A percentile compares a stretch with the other conserved stretches of the same genome.
These are phyloP conservation scores for Phanerotoma sp. DNA, from an alignment of 2,888 invertebrate genomes.

Conservation along the genomic window DNA sequence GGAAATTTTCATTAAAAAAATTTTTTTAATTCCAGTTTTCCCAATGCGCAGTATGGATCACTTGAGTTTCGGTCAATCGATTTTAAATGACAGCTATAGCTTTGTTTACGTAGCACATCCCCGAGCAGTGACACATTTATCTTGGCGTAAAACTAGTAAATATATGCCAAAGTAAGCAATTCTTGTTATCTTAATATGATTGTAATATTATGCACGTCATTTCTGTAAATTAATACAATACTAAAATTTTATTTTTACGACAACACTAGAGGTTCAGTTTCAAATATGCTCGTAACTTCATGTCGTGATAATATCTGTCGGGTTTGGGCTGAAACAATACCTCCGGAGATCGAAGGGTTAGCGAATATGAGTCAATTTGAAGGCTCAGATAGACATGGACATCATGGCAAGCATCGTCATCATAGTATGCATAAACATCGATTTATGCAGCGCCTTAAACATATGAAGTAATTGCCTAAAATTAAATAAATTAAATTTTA, in stretches of 20 bases:
- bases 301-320: conserved; percentile 98
- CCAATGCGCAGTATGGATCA: conserved; percentile 73
- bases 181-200: conserved; percentile 14
- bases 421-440: conserved; percentile 89
- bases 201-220: background rate
- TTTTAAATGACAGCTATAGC: conserved; percentile 76
- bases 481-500: background rate
- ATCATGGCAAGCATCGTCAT: conserved; percentile 77
- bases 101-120: conserved; percentile 97
- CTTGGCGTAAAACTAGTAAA: conserved; percentile 99
- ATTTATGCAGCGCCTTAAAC: conserved; percentile 94
- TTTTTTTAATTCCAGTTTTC: conserved; percentile 64
- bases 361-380: conserved; percentile 67
- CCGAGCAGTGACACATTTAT: conserved; percentile 92
- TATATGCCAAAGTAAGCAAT: conserved; percentile 94
- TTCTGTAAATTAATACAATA: background rate
- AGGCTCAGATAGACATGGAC: conserved; percentile 66
- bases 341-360: conserved; percentile 89
- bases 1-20: background rate
- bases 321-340: conserved; percentile 96
- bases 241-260: background rate
- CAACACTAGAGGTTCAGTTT: conserved; percentile 80
- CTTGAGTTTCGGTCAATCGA: conserved; percentile 54
- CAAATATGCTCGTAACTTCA: conserved; percentile 97
- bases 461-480: conserved; percentile 76